Evolutionary conservation across 2,113 vertebrate genomes (phyloP).

Genomic region (Copsychus sechellarum): DNA sequence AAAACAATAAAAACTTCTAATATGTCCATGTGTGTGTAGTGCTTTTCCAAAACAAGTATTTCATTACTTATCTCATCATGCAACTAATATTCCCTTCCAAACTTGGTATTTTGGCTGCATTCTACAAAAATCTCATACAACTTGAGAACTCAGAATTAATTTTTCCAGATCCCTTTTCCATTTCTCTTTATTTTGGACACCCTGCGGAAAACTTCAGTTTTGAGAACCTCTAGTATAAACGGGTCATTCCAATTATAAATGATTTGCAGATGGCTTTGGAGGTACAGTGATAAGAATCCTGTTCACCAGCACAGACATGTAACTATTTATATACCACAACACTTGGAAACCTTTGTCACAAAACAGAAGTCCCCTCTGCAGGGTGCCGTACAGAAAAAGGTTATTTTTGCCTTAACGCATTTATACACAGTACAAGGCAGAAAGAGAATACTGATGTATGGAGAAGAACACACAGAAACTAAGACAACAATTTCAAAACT

Average conservation of each 20-base stretch:
- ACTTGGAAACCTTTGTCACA: slow-evolving; percentile 10
- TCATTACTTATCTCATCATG: background rate
- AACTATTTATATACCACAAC: background rate
- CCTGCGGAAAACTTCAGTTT: background rate
- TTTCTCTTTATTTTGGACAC: background rate
- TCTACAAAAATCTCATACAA: background rate
- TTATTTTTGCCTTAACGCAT: background rate
- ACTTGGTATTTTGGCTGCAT: background rate
- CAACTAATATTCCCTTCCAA: background rate
- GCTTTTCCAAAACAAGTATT: background rate
- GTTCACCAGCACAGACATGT: background rate
- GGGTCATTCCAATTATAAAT: background rate
- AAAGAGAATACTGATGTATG: background rate
- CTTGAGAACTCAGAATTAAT: background rate
- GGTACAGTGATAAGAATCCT: background rate
- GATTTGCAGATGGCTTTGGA: background rate
- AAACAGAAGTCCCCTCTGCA: slow-evolving; percentile 24
- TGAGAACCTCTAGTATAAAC: background rate
- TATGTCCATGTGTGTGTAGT: background rate
- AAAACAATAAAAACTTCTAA: background rate
- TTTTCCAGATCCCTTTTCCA: background rate
- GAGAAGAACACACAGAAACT: background rate
- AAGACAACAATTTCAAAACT: background rate
- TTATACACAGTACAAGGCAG: background rate
- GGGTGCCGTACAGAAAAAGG: background rate